These are phyloP conservation scores for Metopolophium dirhodum DNA, from an alignment of 1,140 invertebrate species.

Conservation along the genomic window DNA sequence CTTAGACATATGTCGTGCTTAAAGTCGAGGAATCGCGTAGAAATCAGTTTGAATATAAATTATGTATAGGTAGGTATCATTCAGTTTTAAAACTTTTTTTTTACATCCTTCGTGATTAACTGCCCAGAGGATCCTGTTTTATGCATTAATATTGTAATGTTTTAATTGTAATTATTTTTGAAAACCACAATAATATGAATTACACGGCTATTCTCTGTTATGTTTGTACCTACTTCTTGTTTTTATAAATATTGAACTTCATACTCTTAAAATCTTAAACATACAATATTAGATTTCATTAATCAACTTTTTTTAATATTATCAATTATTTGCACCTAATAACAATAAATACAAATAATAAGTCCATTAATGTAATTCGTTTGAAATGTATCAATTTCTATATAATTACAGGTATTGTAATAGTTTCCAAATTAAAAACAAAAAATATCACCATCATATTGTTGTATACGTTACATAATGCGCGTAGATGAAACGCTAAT, in stretches of 20 bases:
- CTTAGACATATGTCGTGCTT: too few relatives aligned
- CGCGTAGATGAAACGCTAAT: neutral
- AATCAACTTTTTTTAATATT: neutral
- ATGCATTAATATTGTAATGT: neutral
- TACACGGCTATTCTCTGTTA: neutral
- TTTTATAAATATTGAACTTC: neutral
- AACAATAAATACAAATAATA: neutral
- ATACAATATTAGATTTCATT: neutral
- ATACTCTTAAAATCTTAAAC: neutral
- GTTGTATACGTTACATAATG: neutral
- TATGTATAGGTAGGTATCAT: neutral
- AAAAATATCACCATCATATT: neutral
- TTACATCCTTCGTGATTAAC: neutral
- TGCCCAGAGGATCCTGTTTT: neutral
- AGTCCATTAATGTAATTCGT: neutral
- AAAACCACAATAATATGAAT: neutral
- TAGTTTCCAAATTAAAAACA: neutral
- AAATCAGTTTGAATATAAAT: neutral
- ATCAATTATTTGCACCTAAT: neutral
- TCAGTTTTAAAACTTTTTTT: neutral
- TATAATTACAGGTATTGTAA: neutral
- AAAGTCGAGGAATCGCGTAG: neutral
- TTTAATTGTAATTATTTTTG: neutral
- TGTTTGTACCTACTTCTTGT: neutral
- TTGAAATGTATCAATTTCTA: neutral